Percentiles rank a stretch among this genome's conserved stretches.
These are phyloP conservation scores for Eulimnadia texana DNA, from an alignment of 1,140 invertebrate genomes.

Conservation along the genomic window DNA sequence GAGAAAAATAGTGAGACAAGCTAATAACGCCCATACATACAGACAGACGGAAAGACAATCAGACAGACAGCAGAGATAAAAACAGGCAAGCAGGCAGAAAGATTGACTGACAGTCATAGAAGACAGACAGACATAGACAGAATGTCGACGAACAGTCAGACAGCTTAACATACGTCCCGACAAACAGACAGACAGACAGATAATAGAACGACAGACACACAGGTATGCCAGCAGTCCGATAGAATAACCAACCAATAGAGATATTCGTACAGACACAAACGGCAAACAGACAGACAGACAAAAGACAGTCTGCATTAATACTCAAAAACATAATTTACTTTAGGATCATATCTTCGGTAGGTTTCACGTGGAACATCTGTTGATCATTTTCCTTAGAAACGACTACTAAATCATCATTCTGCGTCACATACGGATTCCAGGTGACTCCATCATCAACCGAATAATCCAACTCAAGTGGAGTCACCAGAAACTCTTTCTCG, in stretches of 20 bases:
- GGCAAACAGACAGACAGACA: not conserved
- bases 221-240: too few relatives aligned
- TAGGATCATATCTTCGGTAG: not conserved
- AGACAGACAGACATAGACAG: not conserved
- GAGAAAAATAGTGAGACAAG: not conserved
- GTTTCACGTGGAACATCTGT: not conserved
- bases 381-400: not conserved
- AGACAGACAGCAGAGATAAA: too few relatives aligned
- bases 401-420: not conserved
- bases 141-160: not conserved
- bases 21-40: not conserved
- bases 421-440: conserved; percentile 24
- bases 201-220: too few relatives aligned
- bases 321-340: not conserved
- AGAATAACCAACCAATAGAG: too few relatives aligned
- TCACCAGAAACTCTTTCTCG: too few relatives aligned
- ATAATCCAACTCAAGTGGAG: conserved; percentile 27
- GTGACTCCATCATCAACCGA: conserved; percentile 29
- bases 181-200: too few relatives aligned
- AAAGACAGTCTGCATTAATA: not conserved
- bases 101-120: too few relatives aligned
- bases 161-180: not conserved
- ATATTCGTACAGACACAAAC: too few relatives aligned
- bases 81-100: too few relatives aligned
- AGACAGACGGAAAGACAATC: too few relatives aligned